These are phyloP conservation scores for Atherinomorus stipes DNA, from an alignment of 2,113 vertebrate species.

Conservation along the genomic window DNA sequence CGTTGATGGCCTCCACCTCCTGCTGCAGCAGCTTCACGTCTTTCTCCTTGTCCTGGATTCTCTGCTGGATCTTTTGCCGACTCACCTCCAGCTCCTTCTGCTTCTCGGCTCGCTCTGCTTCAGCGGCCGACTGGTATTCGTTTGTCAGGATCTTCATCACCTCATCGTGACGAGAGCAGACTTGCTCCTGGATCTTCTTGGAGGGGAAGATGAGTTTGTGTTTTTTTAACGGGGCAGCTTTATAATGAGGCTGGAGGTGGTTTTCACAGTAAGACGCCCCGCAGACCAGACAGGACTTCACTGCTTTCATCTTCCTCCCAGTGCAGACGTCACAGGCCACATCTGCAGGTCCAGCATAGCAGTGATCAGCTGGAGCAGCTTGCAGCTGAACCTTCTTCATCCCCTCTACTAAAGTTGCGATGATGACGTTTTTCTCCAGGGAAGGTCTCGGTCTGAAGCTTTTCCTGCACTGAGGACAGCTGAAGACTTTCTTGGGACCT, in stretches of 20 bases:
- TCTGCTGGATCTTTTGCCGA: slow-evolving; percentile 9
- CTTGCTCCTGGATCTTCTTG: neutral
- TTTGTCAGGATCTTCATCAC: neutral
- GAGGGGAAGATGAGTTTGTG: slow-evolving; percentile 1
- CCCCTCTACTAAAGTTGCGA: slow-evolving; percentile 1
- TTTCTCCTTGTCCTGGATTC: neutral
- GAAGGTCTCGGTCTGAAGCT: no score
- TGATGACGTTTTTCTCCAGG: neutral
- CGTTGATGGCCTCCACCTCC: slow-evolving; percentile 15
- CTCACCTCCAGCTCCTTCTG: neutral
- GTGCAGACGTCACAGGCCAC: no score
- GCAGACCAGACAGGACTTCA: no score
- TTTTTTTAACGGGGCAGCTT: neutral
- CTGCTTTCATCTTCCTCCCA: no score
- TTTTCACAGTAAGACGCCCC: no score
- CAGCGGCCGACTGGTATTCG: neutral
- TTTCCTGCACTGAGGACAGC: no score
- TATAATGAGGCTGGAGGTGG: slow-evolving; percentile 1
- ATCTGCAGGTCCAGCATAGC: no score
- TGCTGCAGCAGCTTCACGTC: slow-evolving; percentile 1
- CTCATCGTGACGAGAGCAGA: slow-evolving; percentile 7
- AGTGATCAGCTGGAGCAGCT: neutral
- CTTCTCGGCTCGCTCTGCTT: neutral
- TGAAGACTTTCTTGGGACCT: no score
- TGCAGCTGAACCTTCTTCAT: neutral